Evolutionary conservation across 2,888 invertebrate species (phyloP).

Genomic region (Lithophane semibrunnea): DNA sequence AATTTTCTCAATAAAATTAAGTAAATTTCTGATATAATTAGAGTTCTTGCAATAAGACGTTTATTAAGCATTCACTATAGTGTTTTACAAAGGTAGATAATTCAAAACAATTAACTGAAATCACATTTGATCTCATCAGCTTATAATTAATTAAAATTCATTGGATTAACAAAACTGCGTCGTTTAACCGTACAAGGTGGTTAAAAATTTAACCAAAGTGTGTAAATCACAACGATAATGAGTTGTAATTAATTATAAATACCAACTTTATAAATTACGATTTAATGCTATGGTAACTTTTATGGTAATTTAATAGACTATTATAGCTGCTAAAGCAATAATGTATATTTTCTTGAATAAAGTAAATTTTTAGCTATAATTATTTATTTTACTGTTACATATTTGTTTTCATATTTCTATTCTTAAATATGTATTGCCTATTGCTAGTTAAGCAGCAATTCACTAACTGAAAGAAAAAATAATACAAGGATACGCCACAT

Average conservation of each 20-base stretch:
- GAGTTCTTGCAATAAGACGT: neutral
- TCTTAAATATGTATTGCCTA: too few species aligned
- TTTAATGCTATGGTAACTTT: neutral
- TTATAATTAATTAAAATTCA: conserved; percentile 38
- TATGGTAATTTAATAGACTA: neutral
- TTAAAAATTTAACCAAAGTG: conserved; percentile 10
- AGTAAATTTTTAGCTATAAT: neutral
- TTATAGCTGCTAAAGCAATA: neutral
- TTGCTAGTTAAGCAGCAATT: neutral
- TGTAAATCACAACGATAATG: conserved; percentile 40
- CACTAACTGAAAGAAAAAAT: neutral
- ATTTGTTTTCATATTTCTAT: too few species aligned
- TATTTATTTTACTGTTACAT: neutral
- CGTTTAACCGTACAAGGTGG: conserved; percentile 20
- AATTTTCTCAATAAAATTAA: conserved; percentile 1
- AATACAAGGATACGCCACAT: neutral
- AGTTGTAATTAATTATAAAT: conserved; percentile 41
- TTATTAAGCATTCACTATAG: neutral
- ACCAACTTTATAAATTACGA: neutral
- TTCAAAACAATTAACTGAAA: conserved; percentile 17
- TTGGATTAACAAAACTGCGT: conserved; percentile 37
- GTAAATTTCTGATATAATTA: neutral
- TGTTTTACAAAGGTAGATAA: neutral
- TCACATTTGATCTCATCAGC: conserved; percentile 1
- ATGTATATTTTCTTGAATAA: neutral